phyloP scores from a whole-genome alignment of 1,140 invertebrate genomes.

The Drosophila biarmipes region DNA sequence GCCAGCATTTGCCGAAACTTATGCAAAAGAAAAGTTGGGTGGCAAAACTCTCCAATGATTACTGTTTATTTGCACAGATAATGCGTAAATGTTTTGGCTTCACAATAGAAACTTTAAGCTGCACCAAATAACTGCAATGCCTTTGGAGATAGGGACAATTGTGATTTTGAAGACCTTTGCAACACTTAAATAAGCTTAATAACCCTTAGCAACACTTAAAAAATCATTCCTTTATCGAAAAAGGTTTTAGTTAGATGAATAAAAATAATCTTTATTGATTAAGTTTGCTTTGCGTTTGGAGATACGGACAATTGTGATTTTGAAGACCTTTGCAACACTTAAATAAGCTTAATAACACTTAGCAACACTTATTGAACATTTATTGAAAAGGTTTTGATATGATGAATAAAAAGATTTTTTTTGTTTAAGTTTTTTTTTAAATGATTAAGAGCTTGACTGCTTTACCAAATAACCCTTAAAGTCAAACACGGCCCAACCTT shows the following conservation, averaged over 20 bases:
- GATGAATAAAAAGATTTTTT: no score
- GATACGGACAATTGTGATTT: not conserved
- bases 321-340: not conserved
- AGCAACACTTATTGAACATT: no score
- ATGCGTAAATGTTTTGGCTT: slow-evolving; percentile 21
- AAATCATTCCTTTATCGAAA: no score
- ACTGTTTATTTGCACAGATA: slow-evolving; percentile 26
- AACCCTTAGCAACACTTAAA: no score
- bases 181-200: no score
- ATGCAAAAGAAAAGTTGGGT: slow-evolving; percentile 23
- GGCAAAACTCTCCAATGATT: slow-evolving; percentile 26
- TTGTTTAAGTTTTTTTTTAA: no score
- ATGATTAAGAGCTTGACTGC: not conserved
- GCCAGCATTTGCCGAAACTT: slow-evolving; percentile 24
- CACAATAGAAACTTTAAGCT: slow-evolving; percentile 22
- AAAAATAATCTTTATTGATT: no score
- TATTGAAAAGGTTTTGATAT: no score
- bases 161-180: not conserved
- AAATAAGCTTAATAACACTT: no score
- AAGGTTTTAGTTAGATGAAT: no score
- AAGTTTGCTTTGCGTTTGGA: no score
- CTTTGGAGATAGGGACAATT: not conserved
- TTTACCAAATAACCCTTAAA: not conserved
- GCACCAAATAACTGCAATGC: not conserved
- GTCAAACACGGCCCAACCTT: not conserved